Evolutionary conservation across 2,113 vertebrate genomes (phyloP), one percentile per base, ranked within the genome.

Genomic region (Clarias magur): DNA sequence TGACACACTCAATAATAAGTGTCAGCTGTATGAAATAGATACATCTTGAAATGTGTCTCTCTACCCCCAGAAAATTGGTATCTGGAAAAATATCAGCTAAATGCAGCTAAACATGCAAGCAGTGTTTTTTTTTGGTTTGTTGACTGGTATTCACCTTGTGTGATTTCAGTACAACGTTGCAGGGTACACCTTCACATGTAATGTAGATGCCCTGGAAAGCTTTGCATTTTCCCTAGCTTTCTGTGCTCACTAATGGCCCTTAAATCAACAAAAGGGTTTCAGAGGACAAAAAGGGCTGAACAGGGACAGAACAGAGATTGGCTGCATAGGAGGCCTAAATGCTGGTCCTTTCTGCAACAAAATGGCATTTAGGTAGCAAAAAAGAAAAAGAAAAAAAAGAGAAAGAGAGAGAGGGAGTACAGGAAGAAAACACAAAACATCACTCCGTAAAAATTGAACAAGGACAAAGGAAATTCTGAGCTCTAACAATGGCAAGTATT

Each of bases 181-280:
- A 42, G 34, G 11, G 17, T 25, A 72, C 68, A 72, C 34, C 68
- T 27, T 5, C 13, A 19, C 34, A 38, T 21, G 34, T 34, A 30
- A 70, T 72, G 68, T 21, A 72, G 68, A 72, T 10, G 17, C 3
- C 3, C 34, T 72, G 68, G 68, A 72, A 72, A 38, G 16, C 62
- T 17, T 67, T 65, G 25, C 60, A 16, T 73, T 76, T 65, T n/a
- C 15, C 68, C 68, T 30, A 21, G 57, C 57, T 60, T 68, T 82
- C 54, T 79, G 70, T 85, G 70, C 68, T 62, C 88, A 76, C 57
- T 78, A 79, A 23, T 89, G 85, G 76, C 72, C 79, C 85, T 82
- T 82, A 84, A 76, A 82, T 73, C 38, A 82, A 80, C 48, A 87
- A 86, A 82, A 82, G 67, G 12, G 70, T n/a, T 65, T 70, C 60